Base-by-base conservation (phyloP, 1,140 invertebrate genomes). In the Holotrichia oblita region DNA sequence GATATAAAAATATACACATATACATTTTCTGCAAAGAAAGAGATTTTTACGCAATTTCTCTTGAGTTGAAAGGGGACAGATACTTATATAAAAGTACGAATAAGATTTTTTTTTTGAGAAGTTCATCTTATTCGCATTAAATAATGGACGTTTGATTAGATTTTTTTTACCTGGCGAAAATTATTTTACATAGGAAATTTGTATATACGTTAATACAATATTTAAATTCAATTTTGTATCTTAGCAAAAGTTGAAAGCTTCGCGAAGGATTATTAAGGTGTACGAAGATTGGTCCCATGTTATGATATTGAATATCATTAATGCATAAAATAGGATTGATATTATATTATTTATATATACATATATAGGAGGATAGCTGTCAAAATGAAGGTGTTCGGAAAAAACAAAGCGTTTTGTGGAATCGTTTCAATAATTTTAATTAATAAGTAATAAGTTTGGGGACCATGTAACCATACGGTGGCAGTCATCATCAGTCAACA, bases 91-190 rank as follows among this genome's bases (percentile, higher is more conserved):
- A 55, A 14, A 17, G 0, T n/a, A 4, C 17, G 17, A 69, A 69
- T 69, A 69, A 69, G 20, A 69, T 48, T 48, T 14, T 48, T 48
- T 48, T 14, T 48, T 48, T 48, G 44, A 69, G 61, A 69, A 69
- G 14, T 55, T 55, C 9, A 55, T 55, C 48, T n/a, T 55, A 55
- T 55, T 55, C 17, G 48, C 14, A 55, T 55, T 44, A 44, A 44
- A 44, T 44, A 55, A 69, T 69, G 61, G 61, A 69, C 61, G 61
- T 69, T 69, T 69, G 22, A 69, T 69, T 69, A 27, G 27, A 69
- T 34, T 69, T 22, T 17, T 64, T 64, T 34, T 69, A 34, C 10
- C 27, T 22, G 17, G 8, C 22, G 12, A 22, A n/a, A 69, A 20
- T 22, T 22, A 69, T 10, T 69, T 69, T 69, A 27, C 61, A 24